phyloP scores from a whole-genome alignment of 2,888 invertebrate genomes.

The Nephrotoma guestfalica region DNA sequence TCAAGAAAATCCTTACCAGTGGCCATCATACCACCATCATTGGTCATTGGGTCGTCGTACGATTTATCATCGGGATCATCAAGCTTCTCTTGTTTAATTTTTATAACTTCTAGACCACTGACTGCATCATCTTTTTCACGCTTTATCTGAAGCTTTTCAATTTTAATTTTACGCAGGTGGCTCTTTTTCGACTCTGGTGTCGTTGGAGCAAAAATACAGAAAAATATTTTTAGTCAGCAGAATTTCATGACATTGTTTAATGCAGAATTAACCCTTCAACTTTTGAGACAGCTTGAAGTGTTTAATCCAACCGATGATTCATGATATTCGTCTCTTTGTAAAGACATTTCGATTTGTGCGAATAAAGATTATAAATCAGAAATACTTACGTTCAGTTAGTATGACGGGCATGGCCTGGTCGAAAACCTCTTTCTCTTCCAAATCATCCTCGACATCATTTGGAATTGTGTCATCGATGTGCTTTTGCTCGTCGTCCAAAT shows the following conservation, averaged over 20 bases:
- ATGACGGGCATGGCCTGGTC: constrained; percentile 24
- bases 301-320: neutral
- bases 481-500: constrained; percentile 21
- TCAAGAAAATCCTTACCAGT: neutral
- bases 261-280: neutral
- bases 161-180: neutral
- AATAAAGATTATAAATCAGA: neutral
- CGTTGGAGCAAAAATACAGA: neutral
- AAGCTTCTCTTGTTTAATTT: neutral
- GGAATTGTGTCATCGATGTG: constrained; percentile 22
- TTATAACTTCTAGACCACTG: neutral
- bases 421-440: constrained; percentile 22
- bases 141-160: neutral
- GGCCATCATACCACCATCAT: neutral
- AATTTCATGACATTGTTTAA: neutral
- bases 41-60: neutral
- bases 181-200: neutral
- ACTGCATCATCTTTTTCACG: neutral
- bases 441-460: constrained; percentile 23
- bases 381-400: constrained; percentile 23
- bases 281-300: neutral
- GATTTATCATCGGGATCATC: neutral
- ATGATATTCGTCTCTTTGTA: neutral
- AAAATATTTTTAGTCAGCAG: neutral
- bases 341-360: neutral